Percentiles rank a stretch among this genome's conserved stretches.
Conservation (phyloP, 2,888 invertebrate species). For the Volucella inflata region DNA sequence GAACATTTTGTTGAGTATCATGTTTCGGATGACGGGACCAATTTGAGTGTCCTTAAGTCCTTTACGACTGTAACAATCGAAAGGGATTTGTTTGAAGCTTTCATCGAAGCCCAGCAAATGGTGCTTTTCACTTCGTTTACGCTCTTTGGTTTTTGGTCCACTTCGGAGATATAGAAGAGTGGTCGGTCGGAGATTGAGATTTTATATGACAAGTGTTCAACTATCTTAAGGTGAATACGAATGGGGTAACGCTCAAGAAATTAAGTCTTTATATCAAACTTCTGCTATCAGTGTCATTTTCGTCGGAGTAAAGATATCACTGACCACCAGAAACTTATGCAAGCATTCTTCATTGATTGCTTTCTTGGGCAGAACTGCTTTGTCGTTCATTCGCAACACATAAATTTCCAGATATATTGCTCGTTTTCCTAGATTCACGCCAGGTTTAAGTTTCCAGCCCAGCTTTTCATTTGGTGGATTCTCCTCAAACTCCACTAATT, state of each 20-base stretch:
- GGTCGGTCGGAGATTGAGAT: slow-evolving; percentile 84
- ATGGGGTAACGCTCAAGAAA: neutral
- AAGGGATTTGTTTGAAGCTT: too few species aligned
- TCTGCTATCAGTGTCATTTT: slow-evolving; percentile 85
- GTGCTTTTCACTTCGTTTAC: too few species aligned
- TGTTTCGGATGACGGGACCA: too few species aligned
- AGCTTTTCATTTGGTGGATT: slow-evolving; percentile 82
- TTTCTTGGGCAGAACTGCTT: slow-evolving; percentile 84
- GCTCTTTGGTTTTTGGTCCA: slow-evolving; percentile 79
- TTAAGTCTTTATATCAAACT: slow-evolving; percentile 15
- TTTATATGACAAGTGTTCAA: slow-evolving; percentile 86
- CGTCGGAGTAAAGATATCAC: slow-evolving; percentile 86
- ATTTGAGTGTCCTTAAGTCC: too few species aligned
- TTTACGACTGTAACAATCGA: too few species aligned
- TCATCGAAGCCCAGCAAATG: too few species aligned
- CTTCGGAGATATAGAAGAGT: slow-evolving; percentile 82
- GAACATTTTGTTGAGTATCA: too few species aligned
- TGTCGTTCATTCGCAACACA: slow-evolving; percentile 85
- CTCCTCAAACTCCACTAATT: slow-evolving; percentile 81
- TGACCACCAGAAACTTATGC: slow-evolving; percentile 86
- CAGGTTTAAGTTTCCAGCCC: slow-evolving; percentile 85
- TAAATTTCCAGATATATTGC: slow-evolving; percentile 85
- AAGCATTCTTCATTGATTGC: slow-evolving; percentile 85
- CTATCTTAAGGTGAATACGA: slow-evolving; percentile 81
- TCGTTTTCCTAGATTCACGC: slow-evolving; percentile 85